Percentiles rank a stretch among this genome's conserved stretches.
Conservation (phyloP, 2,113 vertebrate species). For the Thinocorus orbignyianus region DNA sequence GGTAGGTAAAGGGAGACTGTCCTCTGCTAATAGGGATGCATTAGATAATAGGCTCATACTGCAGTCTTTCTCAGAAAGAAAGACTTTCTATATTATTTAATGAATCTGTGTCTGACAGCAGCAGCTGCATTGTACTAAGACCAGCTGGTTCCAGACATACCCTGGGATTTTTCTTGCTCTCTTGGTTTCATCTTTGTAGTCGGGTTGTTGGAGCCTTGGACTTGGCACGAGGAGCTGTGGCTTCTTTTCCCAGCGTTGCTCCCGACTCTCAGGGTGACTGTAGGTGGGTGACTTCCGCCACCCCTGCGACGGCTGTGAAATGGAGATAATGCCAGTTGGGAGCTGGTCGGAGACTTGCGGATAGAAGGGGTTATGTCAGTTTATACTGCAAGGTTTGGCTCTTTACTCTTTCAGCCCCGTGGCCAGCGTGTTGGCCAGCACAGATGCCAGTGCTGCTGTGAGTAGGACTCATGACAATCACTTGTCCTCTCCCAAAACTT, state of each 20-base stretch:
- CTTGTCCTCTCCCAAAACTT: not conserved
- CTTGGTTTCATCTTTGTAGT: conserved; percentile 35
- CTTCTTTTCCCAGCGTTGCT: conserved; percentile 50
- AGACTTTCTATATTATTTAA: not conserved
- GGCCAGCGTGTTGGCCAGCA: not conserved
- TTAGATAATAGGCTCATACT: not conserved
- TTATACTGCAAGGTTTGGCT: not conserved
- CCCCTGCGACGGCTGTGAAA: not conserved
- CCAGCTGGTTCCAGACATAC: conserved; percentile 51
- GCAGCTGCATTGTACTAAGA: conserved; percentile 21
- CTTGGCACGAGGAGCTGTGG: conserved; percentile 20
- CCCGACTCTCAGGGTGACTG: not conserved
- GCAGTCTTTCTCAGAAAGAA: conserved; percentile 16
- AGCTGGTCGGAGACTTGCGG: not conserved
- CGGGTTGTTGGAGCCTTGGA: not conserved
- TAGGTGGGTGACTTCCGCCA: not conserved
- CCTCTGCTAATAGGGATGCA: not conserved
- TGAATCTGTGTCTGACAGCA: conserved; percentile 35
- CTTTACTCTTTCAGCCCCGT: not conserved
- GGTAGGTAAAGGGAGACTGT: not conserved
- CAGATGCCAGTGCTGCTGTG: not conserved
- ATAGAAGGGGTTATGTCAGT: not conserved
- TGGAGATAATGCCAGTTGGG: not conserved
- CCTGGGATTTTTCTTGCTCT: conserved; percentile 45
- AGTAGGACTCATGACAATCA: not conserved